phyloP scores from a whole-genome alignment of 2,113 vertebrate genomes.

The Oreochromis niloticus region DNA sequence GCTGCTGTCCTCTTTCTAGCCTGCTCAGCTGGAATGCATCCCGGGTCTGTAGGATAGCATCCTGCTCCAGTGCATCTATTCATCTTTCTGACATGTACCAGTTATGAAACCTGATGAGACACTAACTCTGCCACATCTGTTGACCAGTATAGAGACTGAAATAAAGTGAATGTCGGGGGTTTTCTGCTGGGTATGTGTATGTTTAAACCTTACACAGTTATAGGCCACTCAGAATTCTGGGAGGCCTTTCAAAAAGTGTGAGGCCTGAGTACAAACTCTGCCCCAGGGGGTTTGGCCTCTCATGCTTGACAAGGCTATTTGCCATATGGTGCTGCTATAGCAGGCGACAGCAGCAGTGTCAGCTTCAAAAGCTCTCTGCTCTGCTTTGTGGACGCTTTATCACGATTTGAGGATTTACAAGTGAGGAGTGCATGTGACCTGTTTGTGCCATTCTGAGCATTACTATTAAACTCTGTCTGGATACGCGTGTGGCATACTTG shows the following conservation, averaged over 20 bases:
- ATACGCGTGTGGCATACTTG: neutral
- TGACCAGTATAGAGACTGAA: neutral
- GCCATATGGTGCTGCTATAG: conserved; percentile 26
- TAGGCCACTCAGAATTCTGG: neutral
- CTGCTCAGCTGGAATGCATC: neutral
- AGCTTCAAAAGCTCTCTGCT: neutral
- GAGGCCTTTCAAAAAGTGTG: neutral
- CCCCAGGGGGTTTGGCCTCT: neutral
- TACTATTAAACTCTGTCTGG: neutral
- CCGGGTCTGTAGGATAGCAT: neutral
- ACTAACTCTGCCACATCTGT: neutral
- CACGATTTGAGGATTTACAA: conserved; percentile 46
- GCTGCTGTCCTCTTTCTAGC: neutral
- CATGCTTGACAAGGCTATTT: neutral
- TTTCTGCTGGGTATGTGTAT: neutral
- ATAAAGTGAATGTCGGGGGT: neutral
- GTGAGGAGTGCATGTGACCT: conserved; percentile 11
- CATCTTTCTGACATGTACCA: neutral
- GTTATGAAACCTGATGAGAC: neutral
- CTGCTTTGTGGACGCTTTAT: neutral
- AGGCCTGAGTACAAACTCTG: neutral
- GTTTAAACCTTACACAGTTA: neutral
- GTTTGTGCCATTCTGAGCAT: neutral
- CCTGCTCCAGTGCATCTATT: conserved; percentile 11
- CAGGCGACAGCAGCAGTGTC: neutral